Evolutionary conservation across 2,888 invertebrate species (phyloP), one percentile per base, ranked within the genome.

Genomic region (Apodemia zela): DNA sequence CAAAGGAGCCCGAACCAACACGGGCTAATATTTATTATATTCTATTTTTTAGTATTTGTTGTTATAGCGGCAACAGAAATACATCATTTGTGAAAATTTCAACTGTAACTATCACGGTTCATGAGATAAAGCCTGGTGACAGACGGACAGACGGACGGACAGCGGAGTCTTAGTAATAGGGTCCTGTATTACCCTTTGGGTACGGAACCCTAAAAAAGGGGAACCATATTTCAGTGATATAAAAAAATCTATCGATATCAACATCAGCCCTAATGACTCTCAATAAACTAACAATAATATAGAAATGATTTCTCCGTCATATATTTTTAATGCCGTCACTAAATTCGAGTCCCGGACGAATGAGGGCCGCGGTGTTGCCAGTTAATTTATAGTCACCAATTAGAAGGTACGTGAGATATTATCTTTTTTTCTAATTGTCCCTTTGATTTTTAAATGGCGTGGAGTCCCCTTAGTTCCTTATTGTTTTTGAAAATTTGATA

Each of bases 341-440:
- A 57, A 57, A 57, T 57, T 57, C 54, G 25, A 57, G 25, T 15
- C 54, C 13, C 29, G 25, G 54, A 54, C 54, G 25, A 54, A 25
- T 51, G 51, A 21, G 51, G 21, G 25, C 21, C 54, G 18, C 47
- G 42, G 45, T 47, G 60, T 29, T 29, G 60, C 35, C 47, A 45
- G 33, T 59, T 38, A 59, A 89, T 89, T 89, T 89, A 89, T 82
- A 82, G 75, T 71, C 77, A 74, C 86, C 88, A 89, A 89, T 89
- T 89, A 89, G 89, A 77, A 76, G 76, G 77, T 74, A 74, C 72
- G 57, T 57, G 75, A 74, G 86, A 89, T 87, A 76, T 72, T 79
- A 87, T 87, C 85, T 72, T 69, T 73, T 75, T 80, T 77, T 80
- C 73, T 73, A 75, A 75, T 74, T 75, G 72, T 71, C 63, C 47